Evolutionary conservation across 2,797 vertebrate genomes (phyloP).

Genomic region (Rachycentron canadum): DNA sequence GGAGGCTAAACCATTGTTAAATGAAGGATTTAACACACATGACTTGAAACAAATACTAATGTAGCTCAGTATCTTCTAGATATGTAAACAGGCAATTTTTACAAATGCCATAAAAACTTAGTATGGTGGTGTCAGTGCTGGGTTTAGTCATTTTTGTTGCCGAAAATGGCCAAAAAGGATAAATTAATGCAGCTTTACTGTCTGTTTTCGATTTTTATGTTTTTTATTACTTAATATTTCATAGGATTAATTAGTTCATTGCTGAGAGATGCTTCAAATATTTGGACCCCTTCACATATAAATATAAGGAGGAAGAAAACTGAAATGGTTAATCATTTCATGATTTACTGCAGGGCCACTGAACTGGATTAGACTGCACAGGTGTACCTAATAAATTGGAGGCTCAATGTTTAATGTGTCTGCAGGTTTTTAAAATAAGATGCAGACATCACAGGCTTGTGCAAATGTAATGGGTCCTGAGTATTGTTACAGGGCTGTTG

Average conservation of each 20-base stretch:
- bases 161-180: neutral
- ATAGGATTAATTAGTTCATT: neutral
- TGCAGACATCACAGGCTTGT: neutral
- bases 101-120: neutral
- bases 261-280: neutral
- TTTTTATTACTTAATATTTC: neutral
- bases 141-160: neutral
- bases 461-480: slow-evolving; percentile 18
- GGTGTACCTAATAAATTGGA: slow-evolving; percentile 6
- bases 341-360: neutral
- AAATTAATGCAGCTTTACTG: neutral
- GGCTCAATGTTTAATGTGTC: neutral
- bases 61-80: neutral
- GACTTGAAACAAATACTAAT: neutral
- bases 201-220: neutral
- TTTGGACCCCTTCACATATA: neutral
- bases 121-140: neutral
- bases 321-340: neutral
- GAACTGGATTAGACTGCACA: neutral
- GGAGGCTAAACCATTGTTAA: neutral
- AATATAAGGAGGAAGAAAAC: neutral
- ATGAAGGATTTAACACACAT: neutral
- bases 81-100: neutral
- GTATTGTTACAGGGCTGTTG: neutral
- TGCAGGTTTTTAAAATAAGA: slow-evolving; percentile 2